phyloP scores from a whole-genome alignment of 2,888 invertebrate genomes.

The Dichetophora obliterata region DNA sequence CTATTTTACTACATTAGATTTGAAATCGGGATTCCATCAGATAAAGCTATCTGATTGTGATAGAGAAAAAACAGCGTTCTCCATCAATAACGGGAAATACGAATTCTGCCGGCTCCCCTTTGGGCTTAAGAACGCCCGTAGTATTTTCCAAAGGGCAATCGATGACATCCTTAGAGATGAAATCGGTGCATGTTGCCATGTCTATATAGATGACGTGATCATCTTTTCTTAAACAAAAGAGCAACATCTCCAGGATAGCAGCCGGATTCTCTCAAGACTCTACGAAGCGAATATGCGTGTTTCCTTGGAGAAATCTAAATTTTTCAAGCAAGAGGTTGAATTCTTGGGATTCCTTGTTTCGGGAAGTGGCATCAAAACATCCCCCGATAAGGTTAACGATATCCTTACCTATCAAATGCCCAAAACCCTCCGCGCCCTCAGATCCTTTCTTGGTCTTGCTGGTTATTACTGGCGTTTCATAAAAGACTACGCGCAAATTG shows the following conservation, averaged over 20 bases:
- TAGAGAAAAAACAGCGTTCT: too few species aligned
- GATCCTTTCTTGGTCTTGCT: background rate
- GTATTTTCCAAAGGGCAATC: too few species aligned
- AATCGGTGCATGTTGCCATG: too few species aligned
- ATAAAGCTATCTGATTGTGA: too few species aligned
- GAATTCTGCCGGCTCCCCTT: too few species aligned
- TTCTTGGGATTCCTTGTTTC: constrained; percentile 42
- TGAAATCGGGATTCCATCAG: too few species aligned
- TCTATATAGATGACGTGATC: constrained; percentile 1
- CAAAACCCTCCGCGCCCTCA: constrained; percentile 4
- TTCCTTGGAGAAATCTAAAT: constrained; percentile 28
- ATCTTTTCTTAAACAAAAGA: too few species aligned
- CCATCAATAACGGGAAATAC: too few species aligned
- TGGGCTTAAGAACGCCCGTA: too few species aligned
- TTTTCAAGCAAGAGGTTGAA: constrained; percentile 19
- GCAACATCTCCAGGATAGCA: background rate
- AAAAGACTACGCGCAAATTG: constrained; percentile 10
- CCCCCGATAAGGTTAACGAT: constrained; percentile 39
- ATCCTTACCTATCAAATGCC: constrained; percentile 33
- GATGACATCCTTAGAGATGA: too few species aligned
- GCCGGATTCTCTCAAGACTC: constrained; percentile 31
- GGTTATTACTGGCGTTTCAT: too few species aligned
- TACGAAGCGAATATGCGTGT: background rate
- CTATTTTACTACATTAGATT: too few species aligned
- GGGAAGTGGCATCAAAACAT: constrained; percentile 36